Conservation (phyloP, 2,797 vertebrate species). For the Strix occidentalis region DNA sequence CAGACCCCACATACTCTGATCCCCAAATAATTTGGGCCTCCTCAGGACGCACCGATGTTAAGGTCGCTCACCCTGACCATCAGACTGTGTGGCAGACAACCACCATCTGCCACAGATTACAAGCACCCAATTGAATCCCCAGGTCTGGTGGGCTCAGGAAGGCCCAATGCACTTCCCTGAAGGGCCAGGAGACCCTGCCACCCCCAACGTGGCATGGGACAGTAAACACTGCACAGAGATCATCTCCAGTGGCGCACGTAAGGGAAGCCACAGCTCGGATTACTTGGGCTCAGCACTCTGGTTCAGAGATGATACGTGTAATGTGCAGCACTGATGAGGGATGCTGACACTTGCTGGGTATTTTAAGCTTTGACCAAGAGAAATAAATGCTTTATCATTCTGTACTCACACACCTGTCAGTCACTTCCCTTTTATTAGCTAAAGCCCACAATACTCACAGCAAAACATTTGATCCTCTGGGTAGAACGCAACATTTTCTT, state of each 20-base stretch:
- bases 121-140: not conserved
- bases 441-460: not conserved
- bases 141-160: not conserved
- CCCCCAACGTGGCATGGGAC: not conserved
- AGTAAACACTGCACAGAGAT: not conserved
- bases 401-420: not conserved
- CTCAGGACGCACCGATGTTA: not conserved
- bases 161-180: not conserved
- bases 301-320: not conserved
- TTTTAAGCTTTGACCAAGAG: not conserved
- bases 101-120: not conserved
- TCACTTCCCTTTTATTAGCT: not conserved
- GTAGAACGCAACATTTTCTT: not conserved
- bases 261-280: fast-evolving
- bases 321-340: not conserved
- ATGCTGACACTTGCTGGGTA: not conserved
- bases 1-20: not conserved
- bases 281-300: not conserved
- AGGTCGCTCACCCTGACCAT: fast-evolving
- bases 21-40: not conserved
- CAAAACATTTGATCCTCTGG: not conserved
- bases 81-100: not conserved
- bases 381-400: not conserved
- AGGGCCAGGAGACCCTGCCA: not conserved
- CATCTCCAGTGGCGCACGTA: fast-evolving